Percentiles rank a stretch among this genome's conserved stretches.
phyloP scores from a whole-genome alignment of 2,797 vertebrate genomes.

The Phoebastria nigripes region DNA sequence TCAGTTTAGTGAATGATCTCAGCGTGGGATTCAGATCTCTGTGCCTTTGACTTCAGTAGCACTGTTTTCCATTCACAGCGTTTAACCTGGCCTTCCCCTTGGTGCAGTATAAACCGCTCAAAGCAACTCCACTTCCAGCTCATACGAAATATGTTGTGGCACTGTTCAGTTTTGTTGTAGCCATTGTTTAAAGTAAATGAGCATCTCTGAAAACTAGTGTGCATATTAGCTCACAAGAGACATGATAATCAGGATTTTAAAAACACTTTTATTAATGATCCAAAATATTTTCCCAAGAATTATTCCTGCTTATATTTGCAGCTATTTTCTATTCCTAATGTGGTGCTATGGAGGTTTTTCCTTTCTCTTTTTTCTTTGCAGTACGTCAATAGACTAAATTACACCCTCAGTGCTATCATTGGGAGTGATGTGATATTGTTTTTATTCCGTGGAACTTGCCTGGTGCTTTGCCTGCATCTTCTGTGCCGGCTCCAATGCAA shows the following conservation, averaged over 20 bases:
- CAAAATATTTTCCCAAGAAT: not conserved
- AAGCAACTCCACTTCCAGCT: not conserved
- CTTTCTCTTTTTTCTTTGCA: not conserved
- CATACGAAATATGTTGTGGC: fast-evolving
- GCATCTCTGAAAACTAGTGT: not conserved
- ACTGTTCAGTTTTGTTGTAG: not conserved
- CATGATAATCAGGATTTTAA: not conserved
- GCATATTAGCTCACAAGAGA: not conserved
- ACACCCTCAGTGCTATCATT: not conserved
- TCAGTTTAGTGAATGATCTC: not conserved
- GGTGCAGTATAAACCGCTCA: not conserved
- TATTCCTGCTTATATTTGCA: not conserved
- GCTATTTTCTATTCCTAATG: not conserved
- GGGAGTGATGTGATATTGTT: fast-evolving
- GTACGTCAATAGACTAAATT: not conserved
- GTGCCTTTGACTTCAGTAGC: not conserved
- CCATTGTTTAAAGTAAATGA: not conserved
- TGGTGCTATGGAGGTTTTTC: not conserved
- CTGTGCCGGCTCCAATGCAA: not conserved
- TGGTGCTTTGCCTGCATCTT: not conserved
- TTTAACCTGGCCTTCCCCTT: not conserved
- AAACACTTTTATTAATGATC: not conserved
- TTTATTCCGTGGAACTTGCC: not conserved
- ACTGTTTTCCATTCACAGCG: not conserved
- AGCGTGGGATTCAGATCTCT: not conserved